phyloP scores from a whole-genome alignment of 2,888 invertebrate genomes.

The Drosophila multiciliata region DNA sequence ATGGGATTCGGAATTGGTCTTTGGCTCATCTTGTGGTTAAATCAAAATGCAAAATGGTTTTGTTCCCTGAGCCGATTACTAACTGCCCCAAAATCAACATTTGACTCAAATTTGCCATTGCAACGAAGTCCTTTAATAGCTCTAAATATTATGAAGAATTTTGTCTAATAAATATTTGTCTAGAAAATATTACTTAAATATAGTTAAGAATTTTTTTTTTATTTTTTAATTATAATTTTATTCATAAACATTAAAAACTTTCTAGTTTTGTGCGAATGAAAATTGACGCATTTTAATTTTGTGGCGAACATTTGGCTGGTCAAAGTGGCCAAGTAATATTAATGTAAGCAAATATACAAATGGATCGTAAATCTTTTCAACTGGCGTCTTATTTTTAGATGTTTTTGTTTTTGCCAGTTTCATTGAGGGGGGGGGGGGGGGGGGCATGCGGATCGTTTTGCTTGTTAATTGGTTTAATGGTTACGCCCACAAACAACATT shows the following conservation, averaged over 20 bases:
- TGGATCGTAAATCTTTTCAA: constrained; percentile 61
- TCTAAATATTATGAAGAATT: too few relatives aligned
- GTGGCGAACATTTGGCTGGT: too few relatives aligned
- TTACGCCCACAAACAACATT: constrained; percentile 37
- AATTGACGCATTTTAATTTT: too few relatives aligned
- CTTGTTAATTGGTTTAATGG: constrained; percentile 30
- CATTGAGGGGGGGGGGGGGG: neutral
- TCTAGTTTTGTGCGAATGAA: neutral
- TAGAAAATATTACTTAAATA: neutral
- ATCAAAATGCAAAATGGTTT: constrained; percentile 32
- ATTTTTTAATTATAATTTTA: neutral
- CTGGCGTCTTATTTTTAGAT: constrained; percentile 6
- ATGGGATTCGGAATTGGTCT: constrained; percentile 16
- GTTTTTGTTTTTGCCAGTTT: constrained; percentile 27
- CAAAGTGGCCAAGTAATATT: constrained; percentile 1
- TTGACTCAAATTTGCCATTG: neutral
- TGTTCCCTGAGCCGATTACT: neutral
- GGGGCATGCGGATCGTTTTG: constrained; percentile 7
- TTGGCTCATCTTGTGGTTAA: constrained; percentile 15
- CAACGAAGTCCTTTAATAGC: neutral
- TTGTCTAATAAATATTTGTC: too few relatives aligned
- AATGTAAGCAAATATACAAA: constrained; percentile 44
- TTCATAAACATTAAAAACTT: neutral
- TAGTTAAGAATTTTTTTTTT: neutral
- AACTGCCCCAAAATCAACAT: neutral